Conservation (phyloP, 2,888 invertebrate genomes). For the Pterostichus madidus region DNA sequence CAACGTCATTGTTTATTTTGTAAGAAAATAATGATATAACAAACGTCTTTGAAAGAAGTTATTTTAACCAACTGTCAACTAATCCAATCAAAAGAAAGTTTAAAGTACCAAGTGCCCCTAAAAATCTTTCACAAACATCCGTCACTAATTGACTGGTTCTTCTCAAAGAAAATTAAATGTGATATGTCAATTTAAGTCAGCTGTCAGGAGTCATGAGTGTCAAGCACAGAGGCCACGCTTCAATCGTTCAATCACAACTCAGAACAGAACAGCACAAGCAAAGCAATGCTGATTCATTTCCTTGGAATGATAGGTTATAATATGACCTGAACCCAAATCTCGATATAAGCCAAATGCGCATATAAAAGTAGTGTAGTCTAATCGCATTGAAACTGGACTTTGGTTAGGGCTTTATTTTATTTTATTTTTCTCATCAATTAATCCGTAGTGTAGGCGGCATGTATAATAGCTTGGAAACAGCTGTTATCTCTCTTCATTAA, state of each 20-base stretch:
- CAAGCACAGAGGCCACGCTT: neutral
- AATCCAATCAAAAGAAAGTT: too few species aligned
- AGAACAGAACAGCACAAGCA: slow-evolving; percentile 14
- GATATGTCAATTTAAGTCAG: slow-evolving; percentile 31
- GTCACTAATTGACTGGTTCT: neutral
- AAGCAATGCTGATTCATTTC: slow-evolving; percentile 62
- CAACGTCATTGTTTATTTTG: too few species aligned
- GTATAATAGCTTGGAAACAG: slow-evolving; percentile 56
- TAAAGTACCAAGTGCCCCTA: neutral
- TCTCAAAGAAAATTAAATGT: slow-evolving; percentile 11
- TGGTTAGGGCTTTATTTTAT: slow-evolving; percentile 48
- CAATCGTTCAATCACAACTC: neutral
- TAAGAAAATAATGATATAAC: too few species aligned
- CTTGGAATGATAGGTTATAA: slow-evolving; percentile 63
- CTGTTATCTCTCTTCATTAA: slow-evolving; percentile 55
- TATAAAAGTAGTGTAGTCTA: slow-evolving; percentile 49
- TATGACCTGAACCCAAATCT: slow-evolving; percentile 57
- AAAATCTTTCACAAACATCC: neutral
- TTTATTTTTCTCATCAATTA: slow-evolving; percentile 48
- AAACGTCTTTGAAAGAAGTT: too few species aligned
- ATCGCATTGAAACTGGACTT: slow-evolving; percentile 48
- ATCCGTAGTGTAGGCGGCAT: slow-evolving; percentile 55
- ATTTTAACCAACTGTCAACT: too few species aligned
- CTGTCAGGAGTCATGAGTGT: neutral
- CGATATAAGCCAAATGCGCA: slow-evolving; percentile 59